These are phyloP conservation scores for Amblyteles armatorius DNA, from an alignment of 2,888 invertebrate genomes.

Conservation along the genomic window DNA sequence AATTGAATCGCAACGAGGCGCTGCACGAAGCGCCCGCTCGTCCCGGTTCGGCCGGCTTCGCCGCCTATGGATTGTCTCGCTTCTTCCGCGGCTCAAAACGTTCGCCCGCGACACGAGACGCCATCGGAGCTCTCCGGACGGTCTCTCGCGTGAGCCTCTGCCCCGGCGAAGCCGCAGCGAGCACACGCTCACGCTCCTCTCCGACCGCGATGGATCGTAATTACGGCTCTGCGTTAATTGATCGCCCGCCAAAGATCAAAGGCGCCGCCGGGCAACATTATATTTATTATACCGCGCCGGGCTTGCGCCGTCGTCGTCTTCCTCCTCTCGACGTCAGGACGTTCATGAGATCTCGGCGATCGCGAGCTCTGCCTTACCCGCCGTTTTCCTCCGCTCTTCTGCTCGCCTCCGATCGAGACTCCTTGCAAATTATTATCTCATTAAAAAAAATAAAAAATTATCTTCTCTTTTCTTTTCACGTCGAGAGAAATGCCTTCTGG, in stretches of 20 bases:
- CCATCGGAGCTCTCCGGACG: conserved; percentile 1
- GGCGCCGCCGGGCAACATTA: conserved; percentile 62
- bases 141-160: not conserved
- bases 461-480: too few relatives aligned
- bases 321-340: conserved; percentile 35
- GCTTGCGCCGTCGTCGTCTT: conserved; percentile 31
- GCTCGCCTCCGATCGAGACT: conserved; percentile 14
- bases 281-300: conserved; percentile 61
- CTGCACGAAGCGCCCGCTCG: not conserved
- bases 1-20: conserved; percentile 21
- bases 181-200: conserved; percentile 53
- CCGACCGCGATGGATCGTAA: conserved; percentile 71
- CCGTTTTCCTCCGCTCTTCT: not conserved
- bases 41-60: not conserved
- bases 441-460: too few relatives aligned
- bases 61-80: conserved; percentile 3
- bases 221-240: conserved; percentile 75
- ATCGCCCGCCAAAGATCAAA: conserved; percentile 68
- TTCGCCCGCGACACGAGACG: conserved; percentile 11
- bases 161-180: not conserved
- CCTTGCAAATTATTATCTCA: conserved; percentile 9
- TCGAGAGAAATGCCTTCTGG: too few relatives aligned
- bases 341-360: conserved; percentile 26
- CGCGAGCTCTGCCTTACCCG: conserved; percentile 16
- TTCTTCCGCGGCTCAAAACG: not conserved